A percentile compares a stretch with the other conserved stretches of the same genome.
These are phyloP conservation scores for Sarotherodon lohbergeri DNA, from an alignment of 2,113 vertebrate species.

Conservation along the genomic window DNA sequence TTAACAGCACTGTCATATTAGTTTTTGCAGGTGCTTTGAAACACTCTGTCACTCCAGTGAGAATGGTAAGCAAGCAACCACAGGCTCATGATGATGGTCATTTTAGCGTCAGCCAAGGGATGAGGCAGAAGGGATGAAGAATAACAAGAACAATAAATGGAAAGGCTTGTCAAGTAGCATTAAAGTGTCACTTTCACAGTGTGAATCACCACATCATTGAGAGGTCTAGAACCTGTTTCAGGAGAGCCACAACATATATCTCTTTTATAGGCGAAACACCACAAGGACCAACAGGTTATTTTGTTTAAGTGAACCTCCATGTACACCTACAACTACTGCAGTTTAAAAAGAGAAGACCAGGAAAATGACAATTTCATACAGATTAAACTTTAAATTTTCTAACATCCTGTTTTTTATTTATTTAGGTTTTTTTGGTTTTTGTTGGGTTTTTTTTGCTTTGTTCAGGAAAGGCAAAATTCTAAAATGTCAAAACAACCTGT, in stretches of 20 bases:
- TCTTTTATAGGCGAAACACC: neutral
- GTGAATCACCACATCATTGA: neutral
- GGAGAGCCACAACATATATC: neutral
- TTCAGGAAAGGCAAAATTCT: neutral
- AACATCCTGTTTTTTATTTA: neutral
- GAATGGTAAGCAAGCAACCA: neutral
- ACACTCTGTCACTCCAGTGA: neutral
- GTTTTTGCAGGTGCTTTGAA: neutral
- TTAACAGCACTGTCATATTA: neutral
- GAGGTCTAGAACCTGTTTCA: neutral
- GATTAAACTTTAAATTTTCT: neutral
- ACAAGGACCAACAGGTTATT: neutral
- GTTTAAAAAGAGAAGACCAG: neutral
- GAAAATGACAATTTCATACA: neutral
- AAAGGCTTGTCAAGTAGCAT: slow-evolving; percentile 37
- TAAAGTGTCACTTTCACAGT: slow-evolving; percentile 21
- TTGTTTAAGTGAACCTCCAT: neutral
- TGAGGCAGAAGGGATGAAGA: neutral
- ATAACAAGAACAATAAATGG: slow-evolving; percentile 24
- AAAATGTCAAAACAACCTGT: neutral
- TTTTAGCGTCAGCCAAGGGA: slow-evolving; percentile 1
- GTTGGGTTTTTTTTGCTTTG: neutral
- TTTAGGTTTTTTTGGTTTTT: neutral
- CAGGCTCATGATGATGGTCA: slow-evolving; percentile 12
- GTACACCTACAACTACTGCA: neutral